Base-by-base conservation (phyloP, 1,140 invertebrate genomes). In the Diachasma alloeum region DNA sequence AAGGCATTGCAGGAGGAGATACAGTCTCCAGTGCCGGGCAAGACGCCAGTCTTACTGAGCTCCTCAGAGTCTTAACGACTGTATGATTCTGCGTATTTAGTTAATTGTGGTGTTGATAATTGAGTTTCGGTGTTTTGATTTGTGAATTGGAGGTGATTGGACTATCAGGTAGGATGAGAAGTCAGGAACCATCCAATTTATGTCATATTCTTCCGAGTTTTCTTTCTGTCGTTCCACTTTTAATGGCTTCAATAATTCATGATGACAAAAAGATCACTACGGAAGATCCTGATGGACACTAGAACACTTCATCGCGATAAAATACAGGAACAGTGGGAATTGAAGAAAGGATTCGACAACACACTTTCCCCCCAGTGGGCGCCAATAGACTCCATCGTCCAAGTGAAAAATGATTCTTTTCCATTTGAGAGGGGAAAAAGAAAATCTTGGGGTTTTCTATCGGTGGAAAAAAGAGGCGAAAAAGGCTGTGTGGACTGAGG, bases 41-140 rank as follows among this genome's bases (percentile, higher is more conserved):
- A 72, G 46, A 82, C 79, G 78, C 81, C 82, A 83, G 81, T 83
- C 80, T 71, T 69, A 53, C 72, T 78, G 74, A 24, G 78, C 74
- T 77, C 78, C 78, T 81, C 75, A 53, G n/a, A 36, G 48, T 19
- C 46, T 48, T n/a, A 24, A 73, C 59, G 6, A 26, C 59, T 63
- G 0, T 4, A 31, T 63, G 59, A 63, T 63, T 63, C 17, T 31
- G 59, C 59, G 59, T 26, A 63, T 63, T 53, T 17, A n/a, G n/a
- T 53, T 53, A 53, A 53, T 53, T n/a, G 11, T 53, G n/a, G 17
- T n/a, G 6, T 4, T 9, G 15, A 53, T 53, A 53, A 53, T 19
- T 31, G 24, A 63, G 24, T 63, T 4, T 63, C 59, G 13, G 24
- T 26, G 24, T 26, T 26, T 63, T 26, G 3, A 6, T 26, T 0